Base-by-base conservation (phyloP, 2,113 vertebrate genomes). In the Bos indicus region DNA sequence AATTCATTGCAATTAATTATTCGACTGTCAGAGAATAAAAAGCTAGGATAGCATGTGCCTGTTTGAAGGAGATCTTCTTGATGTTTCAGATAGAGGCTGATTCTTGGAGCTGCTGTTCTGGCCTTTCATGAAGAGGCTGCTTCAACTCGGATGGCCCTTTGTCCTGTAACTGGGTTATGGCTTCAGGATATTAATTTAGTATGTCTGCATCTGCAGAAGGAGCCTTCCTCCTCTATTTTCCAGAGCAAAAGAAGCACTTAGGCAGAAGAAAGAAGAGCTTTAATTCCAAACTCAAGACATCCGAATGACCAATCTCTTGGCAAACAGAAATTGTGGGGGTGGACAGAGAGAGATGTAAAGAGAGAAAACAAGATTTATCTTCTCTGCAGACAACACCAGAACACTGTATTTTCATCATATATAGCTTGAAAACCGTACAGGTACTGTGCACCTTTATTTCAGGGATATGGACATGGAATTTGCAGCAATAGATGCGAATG, bases 1-100 rank as follows among this genome's bases (percentile, higher is more conserved):
- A 97, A 96, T 83, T 13, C 28, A 88, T n/a, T 95, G n/a, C 43
- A 97, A 91, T 97, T 98, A 97, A 97, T 97, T 98, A 95, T 96
- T 98, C 78, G 92, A 83, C 46, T 89, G 33, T 81, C 78, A 98
- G 87, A 97, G 57, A 97, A 48, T 43, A 93, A 96, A 97, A 90
- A 88, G 40, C 57, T 19, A 89, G 87, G 59, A 89, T 84, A 33
- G 25, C 67, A 88, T 15, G 84, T 43, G 25, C 5, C 40, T 57
- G 51, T 52, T 19, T 28, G 95, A 90, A 74, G 54, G 17, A 94
- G 28, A 23, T 17, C 60, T 60, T 83, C 56, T 71, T 23, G 25
- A 48, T 64, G 78, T 43, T 98, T 91, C 60, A 93, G 87, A 91
- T 57, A 8, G 12, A 83, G 46, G 30, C 74, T 96, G 2, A 17